phyloP scores from a whole-genome alignment of 1,140 invertebrate species.

The Caerostris extrusa region DNA sequence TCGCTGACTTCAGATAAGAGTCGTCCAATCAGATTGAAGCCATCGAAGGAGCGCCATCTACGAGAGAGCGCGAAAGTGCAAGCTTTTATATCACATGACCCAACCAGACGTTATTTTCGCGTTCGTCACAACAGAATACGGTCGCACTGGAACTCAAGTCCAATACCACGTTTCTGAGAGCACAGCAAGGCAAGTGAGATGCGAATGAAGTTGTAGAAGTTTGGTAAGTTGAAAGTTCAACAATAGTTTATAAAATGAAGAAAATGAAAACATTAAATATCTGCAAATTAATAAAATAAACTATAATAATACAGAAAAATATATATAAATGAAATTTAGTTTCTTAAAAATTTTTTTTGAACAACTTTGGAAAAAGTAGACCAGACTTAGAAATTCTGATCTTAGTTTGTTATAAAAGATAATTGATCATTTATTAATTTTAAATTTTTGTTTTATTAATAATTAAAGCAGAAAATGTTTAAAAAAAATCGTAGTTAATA shows the following conservation, averaged over 20 bases:
- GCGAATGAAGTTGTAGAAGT: background rate
- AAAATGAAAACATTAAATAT: background rate
- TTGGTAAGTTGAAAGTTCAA: background rate
- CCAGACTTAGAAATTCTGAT: too few relatives aligned
- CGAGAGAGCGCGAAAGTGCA: conserved; percentile 12
- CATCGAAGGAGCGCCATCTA: background rate
- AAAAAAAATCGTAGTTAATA: too few relatives aligned
- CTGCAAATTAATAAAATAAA: background rate
- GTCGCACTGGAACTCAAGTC: background rate
- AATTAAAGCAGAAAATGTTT: too few relatives aligned
- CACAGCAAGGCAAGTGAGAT: background rate
- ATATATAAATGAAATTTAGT: too few relatives aligned
- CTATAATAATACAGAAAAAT: background rate
- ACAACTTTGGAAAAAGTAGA: too few relatives aligned
- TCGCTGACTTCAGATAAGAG: conserved; percentile 30
- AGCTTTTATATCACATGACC: background rate
- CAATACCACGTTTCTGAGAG: background rate
- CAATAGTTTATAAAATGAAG: background rate
- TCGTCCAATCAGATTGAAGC: background rate
- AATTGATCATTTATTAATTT: too few relatives aligned
- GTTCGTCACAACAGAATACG: background rate
- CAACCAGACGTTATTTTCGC: conserved; percentile 3
- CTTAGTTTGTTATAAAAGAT: too few relatives aligned
- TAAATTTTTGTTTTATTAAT: too few relatives aligned
- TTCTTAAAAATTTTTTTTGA: too few relatives aligned